Evolutionary conservation across 64 coral and sea anemone species (phyloP).

Genomic region (Hydrozoanthus tunicans): DNA sequence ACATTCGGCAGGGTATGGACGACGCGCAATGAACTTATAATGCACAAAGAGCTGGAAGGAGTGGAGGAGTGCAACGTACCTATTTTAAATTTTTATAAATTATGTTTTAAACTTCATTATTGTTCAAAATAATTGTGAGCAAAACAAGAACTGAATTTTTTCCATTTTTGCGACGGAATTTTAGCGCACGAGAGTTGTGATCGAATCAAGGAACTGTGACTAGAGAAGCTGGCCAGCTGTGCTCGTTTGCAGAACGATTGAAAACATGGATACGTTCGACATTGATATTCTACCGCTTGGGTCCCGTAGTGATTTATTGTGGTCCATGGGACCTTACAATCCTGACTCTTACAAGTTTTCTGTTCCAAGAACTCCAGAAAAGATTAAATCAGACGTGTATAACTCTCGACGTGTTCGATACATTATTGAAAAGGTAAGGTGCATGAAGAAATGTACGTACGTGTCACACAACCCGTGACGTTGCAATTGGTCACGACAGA

Average conservation of each 20-base stretch:
- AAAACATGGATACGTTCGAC: slow-evolving; percentile 73
- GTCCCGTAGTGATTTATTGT: slow-evolving; percentile 68
- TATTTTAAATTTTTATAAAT: too few species aligned
- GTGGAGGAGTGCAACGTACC: too few species aligned
- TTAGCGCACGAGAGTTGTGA: too few species aligned
- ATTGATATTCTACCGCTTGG: slow-evolving; percentile 64
- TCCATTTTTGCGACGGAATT: too few species aligned
- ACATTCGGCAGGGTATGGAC: too few species aligned
- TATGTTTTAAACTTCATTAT: too few species aligned
- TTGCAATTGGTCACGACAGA: not conserved
- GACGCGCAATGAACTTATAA: too few species aligned
- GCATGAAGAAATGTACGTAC: not conserved
- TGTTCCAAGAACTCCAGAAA: slow-evolving; percentile 57
- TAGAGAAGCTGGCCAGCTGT: too few species aligned
- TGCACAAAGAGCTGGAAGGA: too few species aligned
- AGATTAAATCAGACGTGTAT: slow-evolving; percentile 82
- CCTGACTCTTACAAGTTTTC: slow-evolving; percentile 82
- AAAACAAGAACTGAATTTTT: too few species aligned
- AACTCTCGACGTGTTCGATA: slow-evolving; percentile 83
- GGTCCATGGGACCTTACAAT: slow-evolving; percentile 68
- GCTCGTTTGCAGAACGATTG: not conserved
- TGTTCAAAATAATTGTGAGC: too few species aligned
- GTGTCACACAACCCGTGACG: not conserved
- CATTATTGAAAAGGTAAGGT: slow-evolving; percentile 79
- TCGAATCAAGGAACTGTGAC: too few species aligned